Conservation (phyloP, 2,797 vertebrate genomes). For the Pangasius larnaudii region DNA sequence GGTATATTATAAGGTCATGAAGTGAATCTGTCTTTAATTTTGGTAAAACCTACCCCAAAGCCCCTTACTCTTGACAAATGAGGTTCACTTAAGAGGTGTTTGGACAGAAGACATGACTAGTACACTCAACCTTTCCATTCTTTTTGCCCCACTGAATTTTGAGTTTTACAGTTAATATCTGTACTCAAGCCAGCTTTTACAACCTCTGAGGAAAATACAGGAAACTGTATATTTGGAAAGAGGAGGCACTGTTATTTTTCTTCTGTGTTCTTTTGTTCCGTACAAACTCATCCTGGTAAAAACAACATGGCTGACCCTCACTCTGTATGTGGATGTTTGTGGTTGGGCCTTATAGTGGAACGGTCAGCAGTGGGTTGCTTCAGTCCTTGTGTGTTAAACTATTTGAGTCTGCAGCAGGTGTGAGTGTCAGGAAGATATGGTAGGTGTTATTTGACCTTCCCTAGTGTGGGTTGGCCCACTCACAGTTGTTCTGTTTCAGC, state of each 20-base stretch:
- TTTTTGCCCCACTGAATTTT: conserved; percentile 10
- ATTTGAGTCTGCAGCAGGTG: conserved; percentile 60
- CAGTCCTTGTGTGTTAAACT: conserved; percentile 43
- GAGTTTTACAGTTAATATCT: conserved; percentile 56
- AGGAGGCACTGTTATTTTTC: conserved; percentile 29
- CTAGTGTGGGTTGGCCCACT: conserved; percentile 66
- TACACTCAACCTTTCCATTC: conserved; percentile 72
- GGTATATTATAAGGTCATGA: conserved; percentile 57
- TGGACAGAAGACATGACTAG: conserved; percentile 69
- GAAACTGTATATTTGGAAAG: conserved; percentile 54
- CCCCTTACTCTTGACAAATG: conserved; percentile 32
- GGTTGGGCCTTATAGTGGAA: conserved; percentile 13
- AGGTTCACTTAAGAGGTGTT: conserved; percentile 23
- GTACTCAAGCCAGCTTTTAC: conserved; percentile 44
- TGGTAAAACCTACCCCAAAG: conserved; percentile 71
- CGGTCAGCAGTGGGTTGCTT: conserved; percentile 45
- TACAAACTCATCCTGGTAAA: conserved; percentile 55
- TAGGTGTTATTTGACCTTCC: conserved; percentile 69
- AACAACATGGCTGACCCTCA: conserved; percentile 50
- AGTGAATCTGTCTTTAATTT: conserved; percentile 71
- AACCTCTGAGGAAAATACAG: conserved; percentile 56
- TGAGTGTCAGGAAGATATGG: conserved; percentile 58
- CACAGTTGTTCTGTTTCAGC: conserved; percentile 60
- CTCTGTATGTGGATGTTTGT: conserved; percentile 41
- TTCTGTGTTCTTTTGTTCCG: conserved; percentile 39